Evolutionary conservation across 2,113 vertebrate genomes (phyloP), one percentile per base, ranked within the genome.

Genomic region (Progne subis): DNA sequence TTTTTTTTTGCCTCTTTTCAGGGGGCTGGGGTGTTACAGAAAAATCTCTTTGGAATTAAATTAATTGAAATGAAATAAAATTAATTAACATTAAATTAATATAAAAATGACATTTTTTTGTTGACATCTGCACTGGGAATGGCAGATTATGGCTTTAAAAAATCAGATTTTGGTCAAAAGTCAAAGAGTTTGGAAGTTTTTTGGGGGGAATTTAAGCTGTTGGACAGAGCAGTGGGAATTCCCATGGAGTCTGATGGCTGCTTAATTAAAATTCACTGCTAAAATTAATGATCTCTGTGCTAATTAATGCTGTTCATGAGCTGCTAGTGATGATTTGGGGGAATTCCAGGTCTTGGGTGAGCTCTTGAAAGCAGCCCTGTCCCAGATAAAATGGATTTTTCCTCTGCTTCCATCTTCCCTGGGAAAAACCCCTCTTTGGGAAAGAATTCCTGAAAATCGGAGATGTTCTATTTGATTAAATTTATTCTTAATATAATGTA

Each of bases 401-500:
- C 68, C 46, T 86, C 69, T 70, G 74, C 34, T 83, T 92, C 70
- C 69, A 57, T 44, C 77, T 64, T 86, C 55, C 53, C 71, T 93
- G 79, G 90, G 86, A 29, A 56, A 65, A 94, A 80, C 6, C 20
- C 50, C 15, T 76, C 53, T 68, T 84, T 53, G 28, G 23, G 44
- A 94, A 78, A 76, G 86, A 63, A 85, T 82, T 44, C 65, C 70
- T 85, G 87, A 81, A 92, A 94, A 84, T 71, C 52, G 24, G 64
- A 94, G 93, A 87, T 95, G 82, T 95, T 95, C 29, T 92, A 95
- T 96, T 95, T 80, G 87, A 95, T 90, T 87, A 94, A 95, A 92
- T 95, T 88, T 96, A 96, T 95, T 96, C 91, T 92, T 95, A 95
- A 94, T 90, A 97, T 94, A 95, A 95, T 95, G 91, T 92, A 95